Conservation (phyloP, 2,888 invertebrate species). For the Mellilla xanthometata region DNA sequence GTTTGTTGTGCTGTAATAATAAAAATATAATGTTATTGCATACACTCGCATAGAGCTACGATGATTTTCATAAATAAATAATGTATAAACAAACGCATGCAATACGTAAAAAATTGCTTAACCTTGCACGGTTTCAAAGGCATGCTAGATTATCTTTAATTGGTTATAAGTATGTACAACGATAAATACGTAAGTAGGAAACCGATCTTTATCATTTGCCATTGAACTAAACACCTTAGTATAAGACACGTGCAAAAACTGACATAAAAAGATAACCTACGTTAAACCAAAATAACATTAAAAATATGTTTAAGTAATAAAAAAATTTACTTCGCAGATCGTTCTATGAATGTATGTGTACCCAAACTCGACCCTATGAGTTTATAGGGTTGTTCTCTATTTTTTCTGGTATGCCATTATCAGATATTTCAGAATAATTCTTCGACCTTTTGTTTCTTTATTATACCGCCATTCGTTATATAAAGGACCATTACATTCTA, state of each 20-base stretch:
- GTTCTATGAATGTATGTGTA: too few species aligned
- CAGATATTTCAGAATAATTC: too few species aligned
- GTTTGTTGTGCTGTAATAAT: conserved; percentile 47
- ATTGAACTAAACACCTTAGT: conserved; percentile 1
- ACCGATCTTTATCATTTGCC: conserved; percentile 1
- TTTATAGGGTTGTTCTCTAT: too few species aligned
- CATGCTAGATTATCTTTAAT: conserved; percentile 22
- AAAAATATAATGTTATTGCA: conserved; percentile 20
- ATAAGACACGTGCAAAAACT: not conserved
- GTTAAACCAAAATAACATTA: too few species aligned
- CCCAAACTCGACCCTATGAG: too few species aligned
- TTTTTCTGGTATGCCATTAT: too few species aligned
- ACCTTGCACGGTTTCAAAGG: conserved; percentile 28
- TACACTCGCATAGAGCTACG: conserved; percentile 21
- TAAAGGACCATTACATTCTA: too few species aligned
- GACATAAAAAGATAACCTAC: too few species aligned
- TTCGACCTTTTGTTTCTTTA: too few species aligned
- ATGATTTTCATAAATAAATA: conserved; percentile 13
- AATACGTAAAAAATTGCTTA: conserved; percentile 7
- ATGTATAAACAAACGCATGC: not conserved
- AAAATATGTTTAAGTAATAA: too few species aligned
- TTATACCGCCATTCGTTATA: too few species aligned
- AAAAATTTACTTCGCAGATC: too few species aligned
- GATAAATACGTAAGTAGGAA: conserved; percentile 19
- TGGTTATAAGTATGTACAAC: conserved; percentile 8